Base-by-base conservation (phyloP, 1,140 invertebrate genomes). In the Gryllus bimaculatus region DNA sequence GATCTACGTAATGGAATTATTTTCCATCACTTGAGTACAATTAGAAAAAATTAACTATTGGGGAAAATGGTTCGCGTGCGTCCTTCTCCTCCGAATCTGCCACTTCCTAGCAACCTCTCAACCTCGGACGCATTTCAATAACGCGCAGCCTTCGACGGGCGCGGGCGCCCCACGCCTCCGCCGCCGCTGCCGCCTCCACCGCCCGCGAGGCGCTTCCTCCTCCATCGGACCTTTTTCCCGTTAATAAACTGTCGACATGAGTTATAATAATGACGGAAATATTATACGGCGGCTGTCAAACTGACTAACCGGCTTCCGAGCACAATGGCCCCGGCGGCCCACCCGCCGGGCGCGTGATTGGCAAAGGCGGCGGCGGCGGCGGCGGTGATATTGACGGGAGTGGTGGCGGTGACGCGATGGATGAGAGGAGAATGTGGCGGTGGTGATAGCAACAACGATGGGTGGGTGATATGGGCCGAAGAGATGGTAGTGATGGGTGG, bases 241-340 rank as follows among this genome's bases (percentile, higher is more conserved):
- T 66, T 66, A 66, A 66, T 66, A 66, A 66, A 66, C 54, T 66
- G 54, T 66, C 54, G 54, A 66, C 54, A 66, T 66, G 54, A 66
- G 54, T 66, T 66, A 66, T 66, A 66, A 66, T 66, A 66, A 66
- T 66, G 54, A 66, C 54, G 54, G 54, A 66, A 66, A 66, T 66
- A 66, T 66, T 66, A 66, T 66, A 66, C 54, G 54, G 54, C 54
- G 54, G 10, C 54, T 66, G 54, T 66, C 54, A 66, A 66, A 66
- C 54, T 66, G 54, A 66, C 54, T 66, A 66, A 66, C 54, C 54
- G 54, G 54, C 54, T 66, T 66, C 54, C 54, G 54, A 66, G 54
- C 54, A 66, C 54, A 66, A 66, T 66, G 18, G 54, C 2, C 54
- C 10, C 54, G 54, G 10, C 18, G 54, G 54, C 10, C 54, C 54